Percentiles rank a stretch among this genome's conserved stretches.
These are phyloP conservation scores for Cryptocheilus praepositus DNA, from an alignment of 2,888 invertebrate species.

Conservation along the genomic window DNA sequence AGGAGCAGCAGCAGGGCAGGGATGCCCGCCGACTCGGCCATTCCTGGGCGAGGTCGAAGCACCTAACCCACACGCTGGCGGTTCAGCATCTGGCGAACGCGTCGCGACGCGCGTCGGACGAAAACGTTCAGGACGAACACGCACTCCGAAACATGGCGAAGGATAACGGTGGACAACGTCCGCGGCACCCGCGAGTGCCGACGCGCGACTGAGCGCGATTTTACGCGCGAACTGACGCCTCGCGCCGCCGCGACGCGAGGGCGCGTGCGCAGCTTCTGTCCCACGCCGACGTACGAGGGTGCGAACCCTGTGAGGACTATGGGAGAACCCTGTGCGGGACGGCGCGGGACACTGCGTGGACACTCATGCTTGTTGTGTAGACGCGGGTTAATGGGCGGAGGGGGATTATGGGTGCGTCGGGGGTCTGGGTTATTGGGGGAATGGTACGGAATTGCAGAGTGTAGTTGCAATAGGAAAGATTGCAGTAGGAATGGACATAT, in stretches of 20 bases:
- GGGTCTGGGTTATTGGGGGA: too few relatives aligned
- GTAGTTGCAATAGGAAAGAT: too few relatives aligned
- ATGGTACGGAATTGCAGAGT: too few relatives aligned
- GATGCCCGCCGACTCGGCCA: constrained; percentile 41
- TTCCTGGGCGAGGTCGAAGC: constrained; percentile 19
- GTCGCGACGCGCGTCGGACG: too few relatives aligned
- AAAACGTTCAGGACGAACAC: too few relatives aligned
- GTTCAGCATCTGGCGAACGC: too few relatives aligned
- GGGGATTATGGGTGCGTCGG: too few relatives aligned
- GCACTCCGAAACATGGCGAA: too few relatives aligned
- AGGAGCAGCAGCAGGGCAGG: constrained; percentile 49
- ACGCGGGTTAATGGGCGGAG: too few relatives aligned
- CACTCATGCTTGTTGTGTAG: constrained; percentile 56
- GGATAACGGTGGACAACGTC: constrained; percentile 8
- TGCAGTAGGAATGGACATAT: too few relatives aligned
- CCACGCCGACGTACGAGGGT: background rate
- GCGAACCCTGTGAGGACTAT: constrained; percentile 21
- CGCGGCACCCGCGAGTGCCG: constrained; percentile 27
- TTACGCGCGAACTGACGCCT: constrained; percentile 52
- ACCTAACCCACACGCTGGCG: too few relatives aligned
- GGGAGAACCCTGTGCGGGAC: constrained; percentile 51
- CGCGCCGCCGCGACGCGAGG: background rate
- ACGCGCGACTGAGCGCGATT: constrained; percentile 55
- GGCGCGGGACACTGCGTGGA: constrained; percentile 52
- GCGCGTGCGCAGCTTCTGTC: constrained; percentile 23